Conservation (phyloP, 2,797 vertebrate species). For the Amniataba percoides region DNA sequence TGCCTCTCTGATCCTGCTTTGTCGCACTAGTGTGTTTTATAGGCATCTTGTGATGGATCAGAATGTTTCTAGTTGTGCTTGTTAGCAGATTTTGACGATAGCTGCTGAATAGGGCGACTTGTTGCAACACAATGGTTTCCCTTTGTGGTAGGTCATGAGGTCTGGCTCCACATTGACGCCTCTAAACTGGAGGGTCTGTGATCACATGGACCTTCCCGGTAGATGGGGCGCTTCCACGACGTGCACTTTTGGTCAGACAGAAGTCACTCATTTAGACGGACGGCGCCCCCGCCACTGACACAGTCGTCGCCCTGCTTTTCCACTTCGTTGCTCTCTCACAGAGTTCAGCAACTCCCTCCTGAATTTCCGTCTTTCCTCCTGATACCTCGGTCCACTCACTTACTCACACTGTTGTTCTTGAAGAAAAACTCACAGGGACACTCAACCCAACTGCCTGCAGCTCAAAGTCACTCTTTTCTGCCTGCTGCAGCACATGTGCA, state of each 20-base stretch:
- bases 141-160: constrained; percentile 57
- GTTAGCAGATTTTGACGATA: constrained; percentile 40
- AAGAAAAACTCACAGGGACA: constrained; percentile 36
- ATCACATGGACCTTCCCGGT: constrained; percentile 28
- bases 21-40: constrained; percentile 24
- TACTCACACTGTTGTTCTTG: constrained; percentile 29
- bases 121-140: constrained; percentile 50
- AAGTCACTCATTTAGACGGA: constrained; percentile 17
- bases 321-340: constrained; percentile 11
- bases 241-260: constrained; percentile 34
- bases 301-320: constrained; percentile 2
- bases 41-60: constrained; percentile 37
- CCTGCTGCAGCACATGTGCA: constrained; percentile 53
- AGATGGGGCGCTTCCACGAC: constrained; percentile 1
- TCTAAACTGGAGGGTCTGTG: constrained; percentile 13
- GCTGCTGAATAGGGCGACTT: constrained; percentile 56
- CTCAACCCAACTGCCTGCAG: constrained; percentile 43
- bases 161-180: constrained; percentile 43
- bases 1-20: constrained; percentile 13
- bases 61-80: constrained; percentile 38
- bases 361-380: not conserved
- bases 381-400: constrained; percentile 18
- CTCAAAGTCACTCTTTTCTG: constrained; percentile 55
- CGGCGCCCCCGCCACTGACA: constrained; percentile 9
- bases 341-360: constrained; percentile 4